Conservation (phyloP, 1,140 invertebrate genomes). For the Heliconius congener region DNA sequence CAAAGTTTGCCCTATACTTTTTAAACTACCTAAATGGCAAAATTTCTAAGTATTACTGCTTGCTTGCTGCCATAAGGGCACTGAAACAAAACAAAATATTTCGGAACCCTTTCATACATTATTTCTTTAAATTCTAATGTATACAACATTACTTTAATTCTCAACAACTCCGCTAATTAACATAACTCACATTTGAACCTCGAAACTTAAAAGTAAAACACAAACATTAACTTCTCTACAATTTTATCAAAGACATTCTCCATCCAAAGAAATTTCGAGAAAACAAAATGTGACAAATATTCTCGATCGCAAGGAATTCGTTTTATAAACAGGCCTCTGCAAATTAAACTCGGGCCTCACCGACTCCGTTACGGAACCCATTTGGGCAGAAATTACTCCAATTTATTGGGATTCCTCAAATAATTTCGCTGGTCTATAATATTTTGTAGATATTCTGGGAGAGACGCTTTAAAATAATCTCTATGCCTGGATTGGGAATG, state of each 20-base stretch:
- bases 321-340: constrained; percentile 37
- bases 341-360: constrained; percentile 34
- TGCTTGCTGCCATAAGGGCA: too few relatives aligned
- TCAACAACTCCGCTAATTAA: not conserved
- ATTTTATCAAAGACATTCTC: constrained; percentile 33
- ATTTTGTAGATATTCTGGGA: constrained; percentile 30
- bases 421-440: constrained; percentile 39
- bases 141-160: not conserved
- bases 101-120: not conserved
- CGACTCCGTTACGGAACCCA: constrained; percentile 32
- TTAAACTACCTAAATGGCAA: too few relatives aligned
- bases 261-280: constrained; percentile 29
- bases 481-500: constrained; percentile 27
- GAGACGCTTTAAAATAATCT: constrained; percentile 27
- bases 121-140: not conserved
- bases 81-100: too few relatives aligned
- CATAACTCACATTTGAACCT: not conserved
- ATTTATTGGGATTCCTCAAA: constrained; percentile 41
- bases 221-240: not conserved
- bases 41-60: too few relatives aligned
- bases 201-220: not conserved
- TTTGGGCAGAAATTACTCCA: constrained; percentile 37
- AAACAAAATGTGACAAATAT: constrained; percentile 43
- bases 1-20: too few relatives aligned
- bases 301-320: constrained; percentile 33